Evolutionary conservation across 2,113 vertebrate species (phyloP).

Genomic region (Hippocampus guttulatus): DNA sequence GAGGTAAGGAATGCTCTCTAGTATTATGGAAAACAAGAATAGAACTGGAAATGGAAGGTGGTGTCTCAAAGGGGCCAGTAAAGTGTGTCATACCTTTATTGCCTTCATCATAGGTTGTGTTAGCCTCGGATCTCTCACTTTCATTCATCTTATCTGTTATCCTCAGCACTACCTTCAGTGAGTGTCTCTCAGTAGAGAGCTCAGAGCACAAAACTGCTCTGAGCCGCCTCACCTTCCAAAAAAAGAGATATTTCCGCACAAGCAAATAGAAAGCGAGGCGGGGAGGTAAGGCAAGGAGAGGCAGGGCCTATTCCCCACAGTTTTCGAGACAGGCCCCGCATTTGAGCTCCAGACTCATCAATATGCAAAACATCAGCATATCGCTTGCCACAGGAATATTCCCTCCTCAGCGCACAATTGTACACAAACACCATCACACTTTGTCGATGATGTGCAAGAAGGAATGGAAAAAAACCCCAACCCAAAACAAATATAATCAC

Average conservation of each 20-base stretch:
- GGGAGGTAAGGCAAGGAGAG: constrained; percentile 12
- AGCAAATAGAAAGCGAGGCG: constrained; percentile 50
- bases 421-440: constrained; percentile 48
- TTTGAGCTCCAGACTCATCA: constrained; percentile 65
- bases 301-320: constrained; percentile 55
- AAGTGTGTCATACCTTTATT: constrained; percentile 38
- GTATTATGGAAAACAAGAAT: constrained; percentile 12
- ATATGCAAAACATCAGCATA: constrained; percentile 69
- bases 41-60: constrained; percentile 26
- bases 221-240: constrained; percentile 42
- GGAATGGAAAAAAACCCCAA: constrained; percentile 19
- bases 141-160: constrained; percentile 20
- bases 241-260: constrained; percentile 57
- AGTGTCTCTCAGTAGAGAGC: constrained; percentile 51
- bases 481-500: constrained; percentile 58
- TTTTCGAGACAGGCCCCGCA: constrained; percentile 47
- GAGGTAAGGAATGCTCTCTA: neutral
- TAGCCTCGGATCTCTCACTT: constrained; percentile 33
- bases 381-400: constrained; percentile 60
- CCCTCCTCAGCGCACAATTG: constrained; percentile 56
- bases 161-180: constrained; percentile 32
- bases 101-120: constrained; percentile 37
- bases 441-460: constrained; percentile 22
- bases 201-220: constrained; percentile 15
- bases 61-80: constrained; percentile 15